Conservation (phyloP, 1,140 invertebrate genomes). For the Trinorchestia longiramus region DNA sequence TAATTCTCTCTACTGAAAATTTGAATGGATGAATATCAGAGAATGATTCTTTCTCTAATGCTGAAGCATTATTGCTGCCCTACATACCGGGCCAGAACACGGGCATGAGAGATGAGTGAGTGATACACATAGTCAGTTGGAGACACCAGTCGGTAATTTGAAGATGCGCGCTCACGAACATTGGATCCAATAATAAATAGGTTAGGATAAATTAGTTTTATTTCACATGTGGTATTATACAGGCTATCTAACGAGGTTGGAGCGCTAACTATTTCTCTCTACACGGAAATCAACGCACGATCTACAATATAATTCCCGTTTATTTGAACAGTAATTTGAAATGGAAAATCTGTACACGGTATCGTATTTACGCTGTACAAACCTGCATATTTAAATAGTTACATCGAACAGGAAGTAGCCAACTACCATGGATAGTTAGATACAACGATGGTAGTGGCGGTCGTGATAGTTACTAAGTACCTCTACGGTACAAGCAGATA, state of each 20-base stretch:
- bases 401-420: background rate
- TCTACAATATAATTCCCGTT: conserved; percentile 7
- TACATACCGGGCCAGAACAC: too few species aligned
- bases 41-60: too few species aligned
- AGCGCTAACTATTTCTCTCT: background rate
- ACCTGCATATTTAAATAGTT: background rate
- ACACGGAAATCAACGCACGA: conserved; percentile 3
- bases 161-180: background rate
- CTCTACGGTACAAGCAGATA: background rate
- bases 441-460: background rate
- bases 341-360: conserved; percentile 45
- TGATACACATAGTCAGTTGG: background rate
- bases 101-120: too few species aligned
- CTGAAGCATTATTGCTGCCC: too few species aligned
- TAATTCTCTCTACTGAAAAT: background rate
- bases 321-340: conserved; percentile 16
- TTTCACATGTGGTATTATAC: conserved; percentile 24
- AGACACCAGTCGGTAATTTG: background rate
- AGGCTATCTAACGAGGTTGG: background rate
- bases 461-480: background rate
- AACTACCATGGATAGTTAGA: background rate
- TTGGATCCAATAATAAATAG: background rate
- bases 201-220: conserved; percentile 40
- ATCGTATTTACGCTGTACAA: conserved; percentile 27
- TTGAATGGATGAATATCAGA: too few species aligned